These are phyloP conservation scores for Epicampocera succincta DNA, from an alignment of 2,888 invertebrate species.

Conservation along the genomic window DNA sequence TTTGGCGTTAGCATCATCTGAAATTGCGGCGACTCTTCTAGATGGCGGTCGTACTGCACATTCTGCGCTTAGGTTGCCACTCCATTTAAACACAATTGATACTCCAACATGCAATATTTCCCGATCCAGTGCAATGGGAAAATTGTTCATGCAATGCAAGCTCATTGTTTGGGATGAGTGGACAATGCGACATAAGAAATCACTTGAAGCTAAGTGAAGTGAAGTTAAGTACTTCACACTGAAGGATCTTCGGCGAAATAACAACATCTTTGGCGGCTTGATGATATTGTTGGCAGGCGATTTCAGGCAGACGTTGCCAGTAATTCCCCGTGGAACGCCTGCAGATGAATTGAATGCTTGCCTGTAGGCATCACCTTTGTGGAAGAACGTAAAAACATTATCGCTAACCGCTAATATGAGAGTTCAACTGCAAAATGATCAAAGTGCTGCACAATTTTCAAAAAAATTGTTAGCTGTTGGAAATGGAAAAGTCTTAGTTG, in stretches of 20 bases:
- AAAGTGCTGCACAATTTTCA: conserved; percentile 39
- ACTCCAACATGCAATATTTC: conserved; percentile 72
- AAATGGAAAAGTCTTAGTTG: conserved; percentile 26
- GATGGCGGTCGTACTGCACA: conserved; percentile 47
- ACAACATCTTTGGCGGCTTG: conserved; percentile 53
- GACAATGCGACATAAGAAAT: not conserved
- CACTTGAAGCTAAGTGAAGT: conserved; percentile 43
- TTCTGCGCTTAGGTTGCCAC: conserved; percentile 61
- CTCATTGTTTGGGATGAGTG: conserved; percentile 57
- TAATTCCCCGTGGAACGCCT: conserved; percentile 36
- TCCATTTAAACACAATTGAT: conserved; percentile 73
- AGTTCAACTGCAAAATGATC: conserved; percentile 35
- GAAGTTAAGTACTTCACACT: conserved; percentile 53
- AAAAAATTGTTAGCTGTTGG: conserved; percentile 21
- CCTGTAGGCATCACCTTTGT: conserved; percentile 41
- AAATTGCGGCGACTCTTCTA: conserved; percentile 44
- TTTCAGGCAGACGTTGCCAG: conserved; percentile 38
- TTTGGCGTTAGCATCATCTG: conserved; percentile 42
- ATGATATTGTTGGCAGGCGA: conserved; percentile 49
- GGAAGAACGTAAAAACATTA: conserved; percentile 35
- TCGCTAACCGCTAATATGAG: conserved; percentile 31
- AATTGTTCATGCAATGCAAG: conserved; percentile 28
- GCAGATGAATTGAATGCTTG: conserved; percentile 51
- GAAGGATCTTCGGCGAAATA: conserved; percentile 46
- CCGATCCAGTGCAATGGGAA: conserved; percentile 13